Evolutionary conservation across 2,113 vertebrate species (phyloP).

Genomic region (Brachypteracias leptosomus): DNA sequence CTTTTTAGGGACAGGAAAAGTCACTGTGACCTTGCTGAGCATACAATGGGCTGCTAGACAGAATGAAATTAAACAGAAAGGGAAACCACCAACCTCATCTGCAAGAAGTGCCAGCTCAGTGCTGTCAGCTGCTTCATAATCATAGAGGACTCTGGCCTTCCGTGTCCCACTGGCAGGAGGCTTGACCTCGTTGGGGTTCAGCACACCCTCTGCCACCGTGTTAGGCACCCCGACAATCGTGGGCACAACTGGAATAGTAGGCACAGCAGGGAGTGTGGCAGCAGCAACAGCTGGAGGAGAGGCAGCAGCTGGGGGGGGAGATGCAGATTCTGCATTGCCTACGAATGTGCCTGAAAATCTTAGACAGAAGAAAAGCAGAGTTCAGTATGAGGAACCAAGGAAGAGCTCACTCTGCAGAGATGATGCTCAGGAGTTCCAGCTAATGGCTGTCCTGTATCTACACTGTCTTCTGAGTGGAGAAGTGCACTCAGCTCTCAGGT

Average conservation of each 20-base stretch:
- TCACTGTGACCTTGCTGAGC: background rate
- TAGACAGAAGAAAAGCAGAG: background rate
- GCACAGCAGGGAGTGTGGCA: constrained; percentile 58
- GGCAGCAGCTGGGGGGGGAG: constrained; percentile 62
- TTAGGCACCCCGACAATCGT: constrained; percentile 53
- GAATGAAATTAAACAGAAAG: background rate
- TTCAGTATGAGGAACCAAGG: background rate
- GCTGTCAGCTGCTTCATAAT: constrained; percentile 93
- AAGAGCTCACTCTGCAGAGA: background rate
- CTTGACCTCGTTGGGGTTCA: constrained; percentile 88
- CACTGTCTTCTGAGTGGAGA: background rate
- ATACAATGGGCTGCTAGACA: background rate
- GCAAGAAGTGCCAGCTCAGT: constrained; percentile 91
- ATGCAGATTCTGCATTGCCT: constrained; percentile 73
- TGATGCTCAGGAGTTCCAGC: background rate
- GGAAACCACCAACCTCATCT: constrained; percentile 84
- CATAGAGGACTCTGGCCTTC: constrained; percentile 92
- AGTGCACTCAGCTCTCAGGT: background rate
- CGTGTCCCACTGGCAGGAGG: constrained; percentile 89
- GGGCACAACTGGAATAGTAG: constrained; percentile 74
- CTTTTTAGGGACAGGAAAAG: background rate
- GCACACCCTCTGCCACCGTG: constrained; percentile 70
- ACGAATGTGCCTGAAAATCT: constrained; percentile 90
- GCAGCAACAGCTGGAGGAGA: constrained; percentile 61
- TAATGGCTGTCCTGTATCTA: rapidly evolving